Evolutionary conservation across 37 sponge, comb jelly and placozoan genomes (phyloP).

Genomic region (Crambe crambe): DNA sequence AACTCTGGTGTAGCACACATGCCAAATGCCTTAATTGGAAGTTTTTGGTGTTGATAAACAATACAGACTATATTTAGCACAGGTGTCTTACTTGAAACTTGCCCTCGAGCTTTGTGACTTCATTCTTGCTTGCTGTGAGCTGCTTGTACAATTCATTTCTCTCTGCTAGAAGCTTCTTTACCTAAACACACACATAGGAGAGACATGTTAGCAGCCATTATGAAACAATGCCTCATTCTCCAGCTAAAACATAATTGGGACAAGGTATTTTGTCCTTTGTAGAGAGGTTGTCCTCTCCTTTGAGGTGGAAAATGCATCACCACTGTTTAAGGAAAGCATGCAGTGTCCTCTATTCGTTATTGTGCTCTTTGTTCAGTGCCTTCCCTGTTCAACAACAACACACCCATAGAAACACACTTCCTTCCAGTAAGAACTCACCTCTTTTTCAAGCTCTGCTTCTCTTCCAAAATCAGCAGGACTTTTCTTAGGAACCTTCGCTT

Average conservation of each 20-base stretch:
- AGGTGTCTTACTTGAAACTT: conserved; percentile 48
- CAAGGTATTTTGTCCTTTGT: too few species aligned
- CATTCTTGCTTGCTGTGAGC: conserved; percentile 30
- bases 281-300: too few species aligned
- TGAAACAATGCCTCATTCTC: too few species aligned
- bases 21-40: too few species aligned
- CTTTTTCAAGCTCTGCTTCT: conserved; percentile 34
- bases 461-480: neutral
- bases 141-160: conserved; percentile 36
- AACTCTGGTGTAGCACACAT: too few species aligned
- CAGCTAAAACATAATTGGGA: too few species aligned
- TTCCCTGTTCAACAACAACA: neutral
- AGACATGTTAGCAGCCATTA: too few species aligned
- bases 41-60: too few species aligned
- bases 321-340: too few species aligned
- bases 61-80: too few species aligned
- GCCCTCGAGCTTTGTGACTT: conserved; percentile 47
- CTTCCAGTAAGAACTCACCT: neutral
- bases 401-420: neutral
- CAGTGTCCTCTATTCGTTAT: too few species aligned
- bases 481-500: conserved; percentile 1
- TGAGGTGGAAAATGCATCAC: too few species aligned
- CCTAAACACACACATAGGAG: conserved; percentile 12
- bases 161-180: conserved; percentile 41
- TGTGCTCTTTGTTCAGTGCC: neutral